Evolutionary conservation across 1,140 invertebrate genomes (phyloP).

Genomic region (Probaryconus sp.): DNA sequence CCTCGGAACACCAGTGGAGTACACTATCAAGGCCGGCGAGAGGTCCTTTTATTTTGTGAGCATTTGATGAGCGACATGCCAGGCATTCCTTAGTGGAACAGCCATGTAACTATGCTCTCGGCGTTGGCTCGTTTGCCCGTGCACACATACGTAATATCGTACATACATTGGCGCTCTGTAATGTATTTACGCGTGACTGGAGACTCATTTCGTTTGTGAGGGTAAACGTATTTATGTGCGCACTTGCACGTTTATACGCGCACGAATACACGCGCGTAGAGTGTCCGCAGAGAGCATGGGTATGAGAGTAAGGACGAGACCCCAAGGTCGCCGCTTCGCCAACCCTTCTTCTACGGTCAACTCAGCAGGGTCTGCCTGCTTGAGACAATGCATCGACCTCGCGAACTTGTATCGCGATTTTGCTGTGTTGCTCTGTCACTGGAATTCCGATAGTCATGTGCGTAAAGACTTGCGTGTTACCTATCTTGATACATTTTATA

Average conservation of each 20-base stretch:
- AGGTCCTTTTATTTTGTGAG: constrained; percentile 65
- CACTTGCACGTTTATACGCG: background rate
- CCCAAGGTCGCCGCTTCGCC: constrained; percentile 52
- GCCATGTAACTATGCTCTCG: constrained; percentile 61
- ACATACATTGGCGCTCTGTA: background rate
- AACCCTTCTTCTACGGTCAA: constrained; percentile 53
- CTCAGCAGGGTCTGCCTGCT: constrained; percentile 31
- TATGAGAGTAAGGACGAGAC: constrained; percentile 57
- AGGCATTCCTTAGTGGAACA: constrained; percentile 60
- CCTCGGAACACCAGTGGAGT: constrained; percentile 37
- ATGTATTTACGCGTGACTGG: constrained; percentile 39
- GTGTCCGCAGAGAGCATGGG: background rate
- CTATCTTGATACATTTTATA: constrained; percentile 29
- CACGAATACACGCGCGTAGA: background rate
- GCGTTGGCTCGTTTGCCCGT: constrained; percentile 30
- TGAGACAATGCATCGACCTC: constrained; percentile 60
- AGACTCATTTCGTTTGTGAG: background rate
- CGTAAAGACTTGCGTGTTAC: background rate
- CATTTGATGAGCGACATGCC: constrained; percentile 64
- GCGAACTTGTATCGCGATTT: constrained; percentile 1
- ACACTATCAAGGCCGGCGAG: constrained; percentile 61
- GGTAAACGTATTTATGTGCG: constrained; percentile 11
- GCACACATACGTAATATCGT: constrained; percentile 8
- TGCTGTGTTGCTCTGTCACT: constrained; percentile 26
- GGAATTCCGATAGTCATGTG: constrained; percentile 14